Base-by-base conservation (phyloP, 2,113 vertebrate genomes). In the Chaetura pelagica region DNA sequence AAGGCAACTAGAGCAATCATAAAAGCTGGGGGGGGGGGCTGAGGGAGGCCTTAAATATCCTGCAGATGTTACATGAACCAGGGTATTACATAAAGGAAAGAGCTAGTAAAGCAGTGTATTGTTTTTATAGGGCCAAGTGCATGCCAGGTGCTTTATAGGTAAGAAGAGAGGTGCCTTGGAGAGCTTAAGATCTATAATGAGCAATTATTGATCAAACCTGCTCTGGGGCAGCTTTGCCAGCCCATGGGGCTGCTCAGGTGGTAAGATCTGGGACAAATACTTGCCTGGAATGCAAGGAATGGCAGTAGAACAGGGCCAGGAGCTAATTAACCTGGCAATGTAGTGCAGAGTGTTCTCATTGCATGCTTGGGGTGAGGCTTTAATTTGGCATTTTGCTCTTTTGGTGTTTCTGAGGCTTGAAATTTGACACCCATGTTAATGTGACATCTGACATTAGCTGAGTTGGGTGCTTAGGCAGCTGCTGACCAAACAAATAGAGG, bases 181-280 rank as follows among this genome's bases (percentile, higher is more conserved):
- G 73, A 81, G 38, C 30, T 89, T 78, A 32, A 0, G 2, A n/a
- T 89, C 48, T 15, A 5, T 57, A 24, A 42, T 35, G 74, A 71
- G 69, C 5, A 54, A 6, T 73, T 85, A 73, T 78, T 57, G 85
- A 84, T 58, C 52, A 63, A 67, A 13, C 42, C 79, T 78, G 83
- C 67, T 75, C 24, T 66, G 73, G 40, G 57, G 27, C 46, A 87
- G 62, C 72, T 85, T 81, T 83, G 79, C 35, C 44, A 40, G 54
- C 79, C 78, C 67, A 15, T 29, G 42, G 73, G 75, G n/a, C 87
- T 84, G 63, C 68, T 90, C 73, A 52, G 80, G 58, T 90, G 73
- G 73, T 46, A 51, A 87, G 34, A 97, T 93, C 91, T 94, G 84
- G 93, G 93, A 89, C 93, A 94, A 78, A 90, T 89, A 66, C 61